A percentile compares a stretch with the other conserved stretches of the same genome.
Conservation (phyloP, 2,113 vertebrate species). For the Fulmarus glacialis region DNA sequence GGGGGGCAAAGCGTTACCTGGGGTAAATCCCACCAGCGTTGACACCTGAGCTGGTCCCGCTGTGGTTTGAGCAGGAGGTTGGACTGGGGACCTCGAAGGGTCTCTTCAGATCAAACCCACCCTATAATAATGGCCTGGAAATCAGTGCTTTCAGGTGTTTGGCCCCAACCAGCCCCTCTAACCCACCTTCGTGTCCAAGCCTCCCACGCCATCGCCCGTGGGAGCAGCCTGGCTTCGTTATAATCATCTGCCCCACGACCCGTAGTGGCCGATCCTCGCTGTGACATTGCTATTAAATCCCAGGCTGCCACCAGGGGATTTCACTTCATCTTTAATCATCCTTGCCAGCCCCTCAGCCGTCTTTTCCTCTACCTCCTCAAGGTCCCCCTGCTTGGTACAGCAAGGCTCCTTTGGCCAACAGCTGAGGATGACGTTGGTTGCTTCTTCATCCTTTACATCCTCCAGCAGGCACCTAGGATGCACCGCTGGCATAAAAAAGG, state of each 20-base stretch:
- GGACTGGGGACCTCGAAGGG: neutral
- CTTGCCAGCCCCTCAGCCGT: neutral
- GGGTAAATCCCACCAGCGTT: neutral
- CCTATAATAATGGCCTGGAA: neutral
- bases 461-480: neutral
- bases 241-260: neutral
- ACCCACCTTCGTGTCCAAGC: neutral
- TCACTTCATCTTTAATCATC: neutral
- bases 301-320: too few relatives aligned
- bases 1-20: rapidly evolving
- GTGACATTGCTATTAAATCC: neutral
- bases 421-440: neutral
- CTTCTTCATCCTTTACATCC: neutral
- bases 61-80: neutral
- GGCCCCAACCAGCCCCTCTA: neutral
- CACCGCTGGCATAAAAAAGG: neutral
- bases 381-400: rapidly evolving
- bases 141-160: neutral
- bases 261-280: too few relatives aligned
- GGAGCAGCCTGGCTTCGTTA: neutral
- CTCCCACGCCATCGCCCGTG: rapidly evolving
- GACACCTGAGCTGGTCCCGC: too few relatives aligned
- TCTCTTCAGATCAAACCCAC: neutral
- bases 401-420: neutral
- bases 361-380: neutral